Percentiles rank a stretch among this genome's conserved stretches.
phyloP scores from a whole-genome alignment of 1,140 invertebrate species.

The Trachelipus rathkii region DNA sequence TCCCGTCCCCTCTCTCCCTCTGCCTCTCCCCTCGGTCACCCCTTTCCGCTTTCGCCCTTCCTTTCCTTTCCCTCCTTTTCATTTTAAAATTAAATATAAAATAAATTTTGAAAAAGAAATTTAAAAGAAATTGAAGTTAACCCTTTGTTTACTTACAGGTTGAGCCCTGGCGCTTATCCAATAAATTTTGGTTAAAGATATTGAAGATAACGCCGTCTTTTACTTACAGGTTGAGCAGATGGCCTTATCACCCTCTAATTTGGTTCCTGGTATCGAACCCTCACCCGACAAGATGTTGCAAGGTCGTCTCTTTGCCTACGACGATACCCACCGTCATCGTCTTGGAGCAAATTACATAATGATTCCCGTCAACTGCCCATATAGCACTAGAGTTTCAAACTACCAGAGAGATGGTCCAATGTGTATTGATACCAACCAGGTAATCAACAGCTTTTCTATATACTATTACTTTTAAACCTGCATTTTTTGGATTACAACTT shows the following conservation, averaged over 20 bases:
- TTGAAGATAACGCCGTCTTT: conserved; percentile 26
- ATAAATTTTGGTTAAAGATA: too few species aligned
- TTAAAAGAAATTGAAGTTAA: too few species aligned
- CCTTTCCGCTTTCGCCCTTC: too few species aligned
- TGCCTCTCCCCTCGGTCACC: too few species aligned
- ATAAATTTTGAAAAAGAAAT: too few species aligned
- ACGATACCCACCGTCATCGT: conserved; percentile 89
- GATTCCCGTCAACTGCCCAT: conserved; percentile 93
- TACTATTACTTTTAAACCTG: too few species aligned
- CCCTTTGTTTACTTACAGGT: conserved; percentile 58
- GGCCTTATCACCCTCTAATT: conserved; percentile 85
- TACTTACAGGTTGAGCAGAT: conserved; percentile 91
- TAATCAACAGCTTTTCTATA: conserved; percentile 10
- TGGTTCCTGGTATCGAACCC: conserved; percentile 85
- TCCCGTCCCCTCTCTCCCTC: too few species aligned
- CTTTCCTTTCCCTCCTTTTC: too few species aligned
- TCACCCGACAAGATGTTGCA: conserved; percentile 90
- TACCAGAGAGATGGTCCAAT: conserved; percentile 85
- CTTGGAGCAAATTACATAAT: conserved; percentile 89
- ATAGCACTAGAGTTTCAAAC: conserved; percentile 59
- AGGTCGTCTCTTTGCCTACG: conserved; percentile 89
- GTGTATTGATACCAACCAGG: conserved; percentile 52
- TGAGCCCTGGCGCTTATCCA: too few species aligned
- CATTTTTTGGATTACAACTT: too few species aligned
- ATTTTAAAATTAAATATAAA: too few species aligned